A percentile compares a stretch with the other conserved stretches of the same genome.
These are phyloP conservation scores for Drosophila kokeensis DNA, from an alignment of 2,888 invertebrate genomes.

Conservation along the genomic window DNA sequence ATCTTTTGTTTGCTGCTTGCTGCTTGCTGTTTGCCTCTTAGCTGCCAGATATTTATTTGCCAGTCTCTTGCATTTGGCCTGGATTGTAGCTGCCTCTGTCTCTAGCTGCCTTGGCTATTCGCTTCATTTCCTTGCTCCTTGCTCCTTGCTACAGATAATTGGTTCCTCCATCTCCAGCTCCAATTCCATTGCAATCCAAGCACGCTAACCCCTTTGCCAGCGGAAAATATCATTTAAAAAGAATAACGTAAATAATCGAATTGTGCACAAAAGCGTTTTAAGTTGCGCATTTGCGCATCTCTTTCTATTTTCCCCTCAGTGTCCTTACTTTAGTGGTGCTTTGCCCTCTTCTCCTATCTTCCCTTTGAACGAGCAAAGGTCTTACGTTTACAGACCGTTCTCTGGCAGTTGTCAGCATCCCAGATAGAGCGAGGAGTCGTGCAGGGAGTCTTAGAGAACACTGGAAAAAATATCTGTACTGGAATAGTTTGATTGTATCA, in stretches of 20 bases:
- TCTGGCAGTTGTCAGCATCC: neutral
- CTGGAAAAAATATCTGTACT: neutral
- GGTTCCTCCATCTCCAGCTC: conserved; percentile 46
- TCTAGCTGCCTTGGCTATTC: neutral
- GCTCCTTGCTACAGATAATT: conserved; percentile 66
- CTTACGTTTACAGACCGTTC: conserved; percentile 4
- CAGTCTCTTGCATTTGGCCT: conserved; percentile 35
- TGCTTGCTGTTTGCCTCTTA: conserved; percentile 34
- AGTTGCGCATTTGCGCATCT: conserved; percentile 44
- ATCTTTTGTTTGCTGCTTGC: conserved; percentile 68
- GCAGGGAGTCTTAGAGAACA: neutral
- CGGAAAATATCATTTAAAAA: conserved; percentile 75
- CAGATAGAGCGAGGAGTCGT: neutral
- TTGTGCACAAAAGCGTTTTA: conserved; percentile 75
- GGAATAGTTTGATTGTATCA: neutral
- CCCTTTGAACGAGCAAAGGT: neutral
- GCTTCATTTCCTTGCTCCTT: conserved; percentile 30
- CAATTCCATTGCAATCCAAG: conserved; percentile 32
- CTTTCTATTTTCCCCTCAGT: neutral
- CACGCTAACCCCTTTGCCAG: conserved; percentile 48
- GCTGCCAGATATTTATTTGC: conserved; percentile 46
- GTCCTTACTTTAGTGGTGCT: neutral
- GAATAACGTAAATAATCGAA: conserved; percentile 81
- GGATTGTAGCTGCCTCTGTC: conserved; percentile 12
- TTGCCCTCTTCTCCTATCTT: conserved; percentile 36